Evolutionary conservation across 2,888 invertebrate genomes (phyloP).

Genomic region (Polyploca ridens): DNA sequence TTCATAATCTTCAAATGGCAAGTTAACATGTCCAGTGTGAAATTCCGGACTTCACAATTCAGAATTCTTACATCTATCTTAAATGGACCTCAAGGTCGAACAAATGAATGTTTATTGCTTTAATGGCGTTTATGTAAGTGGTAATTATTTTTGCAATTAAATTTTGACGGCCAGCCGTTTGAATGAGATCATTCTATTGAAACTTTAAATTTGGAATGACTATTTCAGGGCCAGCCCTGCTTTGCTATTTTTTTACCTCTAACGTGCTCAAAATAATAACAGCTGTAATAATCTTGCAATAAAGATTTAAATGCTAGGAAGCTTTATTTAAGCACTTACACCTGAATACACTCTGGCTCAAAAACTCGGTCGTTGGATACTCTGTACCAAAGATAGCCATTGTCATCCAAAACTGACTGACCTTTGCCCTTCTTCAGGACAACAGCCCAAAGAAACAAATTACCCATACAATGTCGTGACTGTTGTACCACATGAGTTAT

Average conservation of each 20-base stretch:
- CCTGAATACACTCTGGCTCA: no score
- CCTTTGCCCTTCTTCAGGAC: not conserved
- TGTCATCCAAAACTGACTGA: no score
- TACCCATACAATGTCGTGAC: not conserved
- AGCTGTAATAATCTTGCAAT: no score
- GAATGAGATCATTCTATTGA: slow-evolving; percentile 3
- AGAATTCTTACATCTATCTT: slow-evolving; percentile 38
- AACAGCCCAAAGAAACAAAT: not conserved
- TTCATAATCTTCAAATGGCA: not conserved
- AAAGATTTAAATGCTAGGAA: no score
- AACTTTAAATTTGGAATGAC: not conserved
- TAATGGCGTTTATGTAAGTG: slow-evolving; percentile 33
- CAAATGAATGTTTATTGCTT: slow-evolving; percentile 26
- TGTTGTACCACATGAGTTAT: not conserved
- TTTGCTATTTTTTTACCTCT: no score
- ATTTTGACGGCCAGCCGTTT: not conserved
- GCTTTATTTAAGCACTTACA: no score
- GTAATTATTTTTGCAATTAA: slow-evolving; percentile 43
- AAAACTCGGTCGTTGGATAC: no score
- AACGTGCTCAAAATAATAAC: no score
- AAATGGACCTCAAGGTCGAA: slow-evolving; percentile 45
- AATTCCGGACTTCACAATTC: slow-evolving; percentile 23
- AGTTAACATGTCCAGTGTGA: slow-evolving; percentile 20
- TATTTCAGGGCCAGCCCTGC: not conserved
- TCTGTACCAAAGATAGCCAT: no score